Evolutionary conservation across 1,140 invertebrate genomes (phyloP), one percentile per base, ranked within the genome.

Genomic region (Bombus terrestris): DNA sequence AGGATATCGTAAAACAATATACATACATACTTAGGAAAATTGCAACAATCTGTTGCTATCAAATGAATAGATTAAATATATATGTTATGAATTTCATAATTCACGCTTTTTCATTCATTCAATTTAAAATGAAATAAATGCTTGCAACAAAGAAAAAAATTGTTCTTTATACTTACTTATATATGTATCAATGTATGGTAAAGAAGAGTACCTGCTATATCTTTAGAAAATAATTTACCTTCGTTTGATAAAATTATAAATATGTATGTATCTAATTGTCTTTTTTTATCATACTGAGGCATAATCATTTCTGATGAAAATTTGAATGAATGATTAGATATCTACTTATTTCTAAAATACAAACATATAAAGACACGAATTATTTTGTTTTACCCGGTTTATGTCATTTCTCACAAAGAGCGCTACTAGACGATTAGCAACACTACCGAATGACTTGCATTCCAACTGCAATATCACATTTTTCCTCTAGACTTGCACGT

Each of bases 401-500:
- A 53, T 32, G 1, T 53, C 3, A 18, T 57, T 32, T 15, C 28
- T 25, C 57, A 8, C 57, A 18, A 12, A 37, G 15, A 78, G 32
- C 37, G 59, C 37, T 64, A 53, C 12, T 41, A 5, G 15, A 32
- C 28, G 37, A 78, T 41, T 43, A 41, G 41, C 25, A 41, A 47
- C 22, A 35, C 37, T 9, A 12, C 5, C 12, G 64, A 35, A 41
- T 80, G 41, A 80, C 75, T 78, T 78, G 75, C 57, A 25, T n/a
- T 78, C 18, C 59, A 64, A 32, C 28, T 25, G 37, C 12, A 13
- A 53, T 35, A 15, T 32, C n/a, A 32, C n/a, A 57, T 57, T 53
- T 69, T 83, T 83, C 39, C 5, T 22, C 28, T 69, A 22, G 22
- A 2, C 15, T 74, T 39, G 53, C 74, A 77, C 73, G 59, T 80